A percentile compares a stretch with the other conserved stretches of the same genome.
Evolutionary conservation across 2,797 vertebrate genomes (phyloP).

Genomic region (Odontamblyopus rebecca): DNA sequence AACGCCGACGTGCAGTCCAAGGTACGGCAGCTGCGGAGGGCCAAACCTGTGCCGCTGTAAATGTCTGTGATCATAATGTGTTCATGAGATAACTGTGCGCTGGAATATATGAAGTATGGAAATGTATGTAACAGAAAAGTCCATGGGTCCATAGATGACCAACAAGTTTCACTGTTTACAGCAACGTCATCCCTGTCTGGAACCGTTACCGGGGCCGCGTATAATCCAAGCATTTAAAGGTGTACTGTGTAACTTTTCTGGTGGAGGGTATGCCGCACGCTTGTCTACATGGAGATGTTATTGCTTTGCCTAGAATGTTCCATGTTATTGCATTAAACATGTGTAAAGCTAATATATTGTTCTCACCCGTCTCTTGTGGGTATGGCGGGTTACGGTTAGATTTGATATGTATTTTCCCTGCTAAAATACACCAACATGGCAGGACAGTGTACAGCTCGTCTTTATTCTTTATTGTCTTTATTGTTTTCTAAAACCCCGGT

Average conservation of each 20-base stretch:
- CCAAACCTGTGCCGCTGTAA: conserved; percentile 25
- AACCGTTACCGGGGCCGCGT: conserved; percentile 10
- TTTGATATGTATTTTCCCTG: too few species aligned
- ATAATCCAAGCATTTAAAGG: background rate
- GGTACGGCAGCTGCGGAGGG: conserved; percentile 66
- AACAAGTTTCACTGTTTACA: conserved; percentile 5
- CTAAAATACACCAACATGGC: too few species aligned
- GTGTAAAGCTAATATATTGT: too few species aligned
- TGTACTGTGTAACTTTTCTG: too few species aligned
- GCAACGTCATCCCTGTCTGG: conserved; percentile 20
- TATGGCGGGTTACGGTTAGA: too few species aligned
- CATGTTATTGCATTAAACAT: too few species aligned
- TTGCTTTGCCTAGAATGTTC: too few species aligned
- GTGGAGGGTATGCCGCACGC: too few species aligned
- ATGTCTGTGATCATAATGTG: conserved; percentile 26
- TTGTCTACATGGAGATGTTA: background rate
- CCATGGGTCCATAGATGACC: conserved; percentile 6
- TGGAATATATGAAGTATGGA: background rate
- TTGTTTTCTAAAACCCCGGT: too few species aligned
- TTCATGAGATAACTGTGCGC: background rate
- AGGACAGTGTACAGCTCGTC: too few species aligned
- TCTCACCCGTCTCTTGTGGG: too few species aligned
- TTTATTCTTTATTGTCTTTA: too few species aligned
- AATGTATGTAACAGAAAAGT: background rate
- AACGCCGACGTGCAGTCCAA: conserved; percentile 98